Base-by-base conservation (phyloP, 1,140 invertebrate species). In the Solenopsis fugax region DNA sequence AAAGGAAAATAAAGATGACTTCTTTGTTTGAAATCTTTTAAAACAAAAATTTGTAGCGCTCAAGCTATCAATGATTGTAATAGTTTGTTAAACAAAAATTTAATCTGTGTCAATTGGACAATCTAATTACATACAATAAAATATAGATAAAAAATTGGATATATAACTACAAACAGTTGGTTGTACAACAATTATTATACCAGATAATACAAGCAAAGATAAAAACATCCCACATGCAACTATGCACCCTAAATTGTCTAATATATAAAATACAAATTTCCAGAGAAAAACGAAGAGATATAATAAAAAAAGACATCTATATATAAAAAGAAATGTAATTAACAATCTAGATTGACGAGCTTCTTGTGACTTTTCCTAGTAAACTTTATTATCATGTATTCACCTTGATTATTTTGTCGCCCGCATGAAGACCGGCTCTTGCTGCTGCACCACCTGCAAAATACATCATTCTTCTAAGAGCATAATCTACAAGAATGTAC, bases 351-450 rank as follows among this genome's bases (percentile, higher is more conserved):
- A 77, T 60, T 64, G 62, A 62, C 24, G 10, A 78, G 2, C 16
- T 54, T 16, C 13, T 45, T 72, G 16, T n/a, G 0, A 16, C 10
- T 54, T 29, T 54, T 54, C 1, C 5, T 34, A 54, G 3, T n/a
- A 45, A 12, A 72, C 7, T 24, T 69, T 24, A 37, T 16, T n/a
- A 82, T 54, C 10, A 18, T 73, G 34, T 73, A 87, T 94, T 96
- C 93, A 98, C 98, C 96, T 98, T 98, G 85, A 99, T 97, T 92
- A 99, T 99, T 95, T 98, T 97, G 96, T 99, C 99, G 41, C 98
- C 98, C 88, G 98, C 96, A 87, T 98, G 97, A 87, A 99, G 97
- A 64, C 99, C 98, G 89, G 98, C 98, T 93, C 97, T 97, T 94
- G 98, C 98, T 86, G 99, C 99, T 88, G 99, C 98, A 88, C 99